Evolutionary conservation across 30 jellyfish, hydroid and myxozoan species (phyloP), one percentile per base, ranked within the genome.

Genomic region (Pelagia noctiluca): DNA sequence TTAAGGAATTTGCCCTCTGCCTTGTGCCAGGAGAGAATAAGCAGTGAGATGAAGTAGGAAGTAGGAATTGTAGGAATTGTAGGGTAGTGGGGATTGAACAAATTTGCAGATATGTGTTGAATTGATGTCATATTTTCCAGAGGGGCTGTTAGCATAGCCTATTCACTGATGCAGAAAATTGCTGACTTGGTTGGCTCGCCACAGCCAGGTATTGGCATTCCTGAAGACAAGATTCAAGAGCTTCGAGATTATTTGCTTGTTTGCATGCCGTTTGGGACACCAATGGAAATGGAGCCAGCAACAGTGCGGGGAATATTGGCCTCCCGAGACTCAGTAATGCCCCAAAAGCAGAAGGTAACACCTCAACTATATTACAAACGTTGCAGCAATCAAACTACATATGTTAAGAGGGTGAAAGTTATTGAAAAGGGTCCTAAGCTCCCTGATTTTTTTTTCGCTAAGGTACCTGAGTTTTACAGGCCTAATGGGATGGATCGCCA

Each of bases 261-360:
- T 5, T 94, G 97, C 54, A 78, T 87, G 90, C 98, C 98, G 19
- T 87, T 93, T 61, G 98, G 98, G 8, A 76, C 95, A 22, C 98
- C 98, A 0, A 53, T 71, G 54, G 98, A 93, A 83, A 46, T 87
- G 79, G 78, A 76, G 60, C 86, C 94, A 2, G 71, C 95, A 35
- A 93, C 97, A 0, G 82, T 77, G 19, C 86, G 88, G 12, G 98
- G 94, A 8, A 86, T 93, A 13, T 60, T 80, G 30, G 50, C 96
- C 19, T 33, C 93, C 0, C 80, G 61, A 67, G 90, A 86, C 0
- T 38, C 80, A 34, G 50, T 57, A 25, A 30, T 82, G 26, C 34
- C 73, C 18, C 90, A 89, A 7, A 93, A 87, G 36, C 73, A 50
- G 24, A 93, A 93, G 95, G 98, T 87, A 62, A 33, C 24, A 24